Evolutionary conservation across 1,140 invertebrate genomes (phyloP).

Genomic region (Drosophila pandora): DNA sequence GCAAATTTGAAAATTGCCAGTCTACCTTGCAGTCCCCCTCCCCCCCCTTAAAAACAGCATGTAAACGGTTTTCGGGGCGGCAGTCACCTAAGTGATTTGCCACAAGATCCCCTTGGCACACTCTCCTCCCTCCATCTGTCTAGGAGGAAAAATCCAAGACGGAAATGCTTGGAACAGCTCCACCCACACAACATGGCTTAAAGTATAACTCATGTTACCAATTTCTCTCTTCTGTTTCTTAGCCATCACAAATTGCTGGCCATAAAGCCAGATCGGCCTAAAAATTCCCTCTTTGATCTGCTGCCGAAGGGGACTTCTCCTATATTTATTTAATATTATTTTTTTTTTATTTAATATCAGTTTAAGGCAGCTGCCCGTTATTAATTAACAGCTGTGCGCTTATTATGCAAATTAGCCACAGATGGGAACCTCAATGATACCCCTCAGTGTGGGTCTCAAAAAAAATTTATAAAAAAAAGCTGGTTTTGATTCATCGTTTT

Average conservation of each 20-base stretch:
- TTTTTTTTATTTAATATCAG: slow-evolving; percentile 26
- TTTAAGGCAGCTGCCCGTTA: slow-evolving; percentile 62
- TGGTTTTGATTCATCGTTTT: slow-evolving; percentile 42
- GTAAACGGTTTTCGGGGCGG: slow-evolving; percentile 34
- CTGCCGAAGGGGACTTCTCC: slow-evolving; percentile 36
- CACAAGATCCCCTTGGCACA: slow-evolving; percentile 26
- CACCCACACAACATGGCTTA: slow-evolving; percentile 34
- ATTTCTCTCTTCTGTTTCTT: background rate
- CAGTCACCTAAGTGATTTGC: slow-evolving; percentile 77
- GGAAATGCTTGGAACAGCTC: slow-evolving; percentile 39
- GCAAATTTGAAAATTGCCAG: slow-evolving; percentile 77
- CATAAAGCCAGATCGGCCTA: slow-evolving; percentile 34
- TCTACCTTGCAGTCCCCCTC: slow-evolving; percentile 18
- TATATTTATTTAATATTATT: slow-evolving; percentile 12
- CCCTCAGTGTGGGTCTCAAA: slow-evolving; percentile 27
- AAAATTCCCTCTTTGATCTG: slow-evolving; percentile 37
- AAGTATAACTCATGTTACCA: slow-evolving; percentile 2
- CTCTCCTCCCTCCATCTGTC: background rate
- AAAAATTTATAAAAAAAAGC: slow-evolving; percentile 13
- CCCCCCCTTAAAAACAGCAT: slow-evolving; percentile 30
- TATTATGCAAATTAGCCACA: slow-evolving; percentile 75
- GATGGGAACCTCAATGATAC: slow-evolving; percentile 42
- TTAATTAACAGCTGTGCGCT: slow-evolving; percentile 80
- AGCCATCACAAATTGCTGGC: slow-evolving; percentile 10
- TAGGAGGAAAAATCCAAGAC: slow-evolving; percentile 5